A percentile compares a stretch with the other conserved stretches of the same genome.
Conservation (phyloP, 1,140 invertebrate genomes). For the Prorops nasuta region DNA sequence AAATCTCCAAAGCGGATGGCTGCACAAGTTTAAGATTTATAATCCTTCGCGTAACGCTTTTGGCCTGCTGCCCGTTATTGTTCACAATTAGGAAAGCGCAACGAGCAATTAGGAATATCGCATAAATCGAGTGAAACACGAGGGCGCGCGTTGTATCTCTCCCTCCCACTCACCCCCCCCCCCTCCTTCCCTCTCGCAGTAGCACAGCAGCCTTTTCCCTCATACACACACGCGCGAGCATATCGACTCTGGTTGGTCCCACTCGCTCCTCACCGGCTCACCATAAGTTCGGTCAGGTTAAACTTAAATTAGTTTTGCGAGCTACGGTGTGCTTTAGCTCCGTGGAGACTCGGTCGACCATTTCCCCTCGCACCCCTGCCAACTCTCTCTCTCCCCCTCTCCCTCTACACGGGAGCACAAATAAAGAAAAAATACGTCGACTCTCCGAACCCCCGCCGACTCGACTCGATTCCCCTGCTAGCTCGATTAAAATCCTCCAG, state of each 20-base stretch:
- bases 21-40: background rate
- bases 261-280: too few relatives aligned
- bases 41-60: background rate
- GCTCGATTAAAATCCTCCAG: background rate
- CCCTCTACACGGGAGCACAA: too few relatives aligned
- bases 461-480: background rate
- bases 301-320: slow-evolving; percentile 21
- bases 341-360: background rate
- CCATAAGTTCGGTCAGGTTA: background rate
- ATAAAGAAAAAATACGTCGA: background rate
- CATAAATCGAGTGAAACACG: background rate
- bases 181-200: background rate
- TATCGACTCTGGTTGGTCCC: too few relatives aligned
- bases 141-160: background rate
- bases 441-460: background rate
- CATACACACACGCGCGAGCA: background rate
- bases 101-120: background rate
- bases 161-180: background rate
- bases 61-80: background rate
- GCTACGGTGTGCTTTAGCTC: slow-evolving; percentile 3
- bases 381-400: too few relatives aligned
- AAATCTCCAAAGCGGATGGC: background rate
- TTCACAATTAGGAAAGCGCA: background rate
- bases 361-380: background rate
- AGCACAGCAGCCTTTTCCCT: background rate